Base-by-base conservation (phyloP, 2,113 vertebrate genomes). In the Pseudonaja textilis region DNA sequence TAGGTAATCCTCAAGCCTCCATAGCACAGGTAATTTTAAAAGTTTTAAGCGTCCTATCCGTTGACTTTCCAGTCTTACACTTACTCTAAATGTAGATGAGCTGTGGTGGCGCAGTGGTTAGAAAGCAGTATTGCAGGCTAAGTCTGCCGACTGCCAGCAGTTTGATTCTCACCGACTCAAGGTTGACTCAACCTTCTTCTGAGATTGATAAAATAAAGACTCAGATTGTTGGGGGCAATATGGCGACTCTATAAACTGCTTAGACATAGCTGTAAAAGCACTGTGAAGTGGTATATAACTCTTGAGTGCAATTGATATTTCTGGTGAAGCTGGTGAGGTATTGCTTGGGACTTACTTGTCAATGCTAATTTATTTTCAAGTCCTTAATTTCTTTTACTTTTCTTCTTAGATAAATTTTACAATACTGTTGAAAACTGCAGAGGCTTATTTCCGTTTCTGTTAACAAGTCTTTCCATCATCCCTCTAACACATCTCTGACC, bases 1-100 rank as follows among this genome's bases (percentile, higher is more conserved):
- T 99, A 89, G 97, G 99, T 55, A 99, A 99, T 93, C 99, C 99
- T 3, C 98, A 99, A 96, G 98, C 98, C 23, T 99, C 98, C 12
- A 12, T 99, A n/a, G 99, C 99, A 85, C 98, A 99, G 99, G 99
- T 99, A 97, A 97, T 0, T 0, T 1, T 59, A 61, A 34, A 22
- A 8, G 8, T 85, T 93, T 39, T 20, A 86, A 59, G 8, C 26
- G 3, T 42, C 16, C n/a, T 61, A 12, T 20, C n/a, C 0, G 1
- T 29, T 18, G 45, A 61, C 23, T 59, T 11, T 2, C 50, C 22
- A 52, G 0, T 39, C 25, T 29, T 45, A 85, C 0, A 25, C 4
- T 14, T 52, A 54, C 57, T 61, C 23, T 61, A 26, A 26, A 8
- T 61, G 57, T 61, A 61, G 57, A 10, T 61, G 25, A 10, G 25